Percentiles rank a stretch among this genome's conserved stretches.
Conservation (phyloP, 2,797 vertebrate species). For the Distichodus sexfasciatus region DNA sequence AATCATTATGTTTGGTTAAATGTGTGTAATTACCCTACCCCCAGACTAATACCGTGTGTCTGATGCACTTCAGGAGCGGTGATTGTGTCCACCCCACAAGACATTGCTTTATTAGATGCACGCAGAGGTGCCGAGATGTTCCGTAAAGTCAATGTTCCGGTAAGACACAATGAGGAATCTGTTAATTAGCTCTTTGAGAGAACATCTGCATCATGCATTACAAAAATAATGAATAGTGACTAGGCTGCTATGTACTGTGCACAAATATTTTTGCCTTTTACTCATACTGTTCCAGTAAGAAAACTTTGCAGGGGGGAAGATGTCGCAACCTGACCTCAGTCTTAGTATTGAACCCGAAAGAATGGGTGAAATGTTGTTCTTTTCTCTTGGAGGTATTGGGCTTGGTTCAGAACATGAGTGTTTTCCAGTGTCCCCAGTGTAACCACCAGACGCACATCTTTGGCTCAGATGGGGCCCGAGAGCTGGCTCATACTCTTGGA, state of each 20-base stretch:
- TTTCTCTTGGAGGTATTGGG: constrained; percentile 82
- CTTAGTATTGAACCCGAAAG: too few relatives aligned
- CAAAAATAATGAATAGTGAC: neutral
- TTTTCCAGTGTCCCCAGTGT: constrained; percentile 94
- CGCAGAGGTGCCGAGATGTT: constrained; percentile 94
- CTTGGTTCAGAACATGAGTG: constrained; percentile 97
- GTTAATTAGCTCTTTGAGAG: neutral
- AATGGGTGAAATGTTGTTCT: too few relatives aligned
- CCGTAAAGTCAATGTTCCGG: constrained; percentile 90
- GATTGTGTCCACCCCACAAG: constrained; percentile 94
- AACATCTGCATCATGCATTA: neutral
- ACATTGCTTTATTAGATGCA: constrained; percentile 91
- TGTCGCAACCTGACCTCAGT: neutral
- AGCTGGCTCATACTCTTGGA: constrained; percentile 80
- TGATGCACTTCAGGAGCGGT: constrained; percentile 78
- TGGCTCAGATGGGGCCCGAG: constrained; percentile 84
- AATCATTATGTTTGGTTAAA: neutral
- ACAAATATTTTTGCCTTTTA: neutral
- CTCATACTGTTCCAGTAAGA: neutral
- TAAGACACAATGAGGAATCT: constrained; percentile 47
- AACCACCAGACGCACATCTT: constrained; percentile 92
- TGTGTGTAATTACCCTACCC: neutral
- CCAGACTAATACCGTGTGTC: neutral
- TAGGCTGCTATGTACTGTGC: neutral
- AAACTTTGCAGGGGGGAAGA: neutral